A percentile compares a stretch with the other conserved stretches of the same genome.
Conservation (phyloP, 2,797 vertebrate species). For the Chelon auratus region DNA sequence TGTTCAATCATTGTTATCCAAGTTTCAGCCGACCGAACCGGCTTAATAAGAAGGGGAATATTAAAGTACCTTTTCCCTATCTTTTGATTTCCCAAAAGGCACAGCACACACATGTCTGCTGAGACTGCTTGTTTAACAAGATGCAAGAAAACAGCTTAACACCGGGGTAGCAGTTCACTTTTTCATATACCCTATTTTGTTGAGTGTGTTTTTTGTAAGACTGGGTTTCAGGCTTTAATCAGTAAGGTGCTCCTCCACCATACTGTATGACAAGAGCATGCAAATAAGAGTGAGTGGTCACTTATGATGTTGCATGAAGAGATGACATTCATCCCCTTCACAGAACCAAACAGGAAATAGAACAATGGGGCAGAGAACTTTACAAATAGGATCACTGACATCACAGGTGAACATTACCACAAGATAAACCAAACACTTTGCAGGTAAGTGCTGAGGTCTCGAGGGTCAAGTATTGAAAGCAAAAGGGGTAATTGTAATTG, state of each 20-base stretch:
- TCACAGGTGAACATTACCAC: not conserved
- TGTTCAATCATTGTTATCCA: constrained; percentile 52
- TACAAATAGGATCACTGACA: not conserved
- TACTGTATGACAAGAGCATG: not conserved
- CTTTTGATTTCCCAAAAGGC: constrained; percentile 69
- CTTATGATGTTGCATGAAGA: not conserved
- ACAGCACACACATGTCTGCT: constrained; percentile 18
- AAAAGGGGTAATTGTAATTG: not conserved
- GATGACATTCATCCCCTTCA: too few species aligned
- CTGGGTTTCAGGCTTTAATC: constrained; percentile 4
- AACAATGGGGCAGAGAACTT: not conserved
- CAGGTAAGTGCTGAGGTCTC: not conserved
- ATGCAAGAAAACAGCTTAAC: not conserved
- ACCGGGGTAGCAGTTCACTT: not conserved
- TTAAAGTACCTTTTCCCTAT: constrained; percentile 60
- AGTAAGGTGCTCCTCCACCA: constrained; percentile 8
- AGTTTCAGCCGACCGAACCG: constrained; percentile 32
- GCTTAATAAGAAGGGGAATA: constrained; percentile 55
- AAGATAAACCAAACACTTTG: constrained; percentile 16
- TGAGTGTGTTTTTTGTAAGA: too few species aligned
- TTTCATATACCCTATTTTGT: not conserved
- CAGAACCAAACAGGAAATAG: too few species aligned
- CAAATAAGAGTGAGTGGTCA: constrained; percentile 13
- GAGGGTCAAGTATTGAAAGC: constrained; percentile 8
- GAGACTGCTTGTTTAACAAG: constrained; percentile 28